Evolutionary conservation across 2,113 vertebrate genomes (phyloP).

Genomic region (Varanus komodoensis): DNA sequence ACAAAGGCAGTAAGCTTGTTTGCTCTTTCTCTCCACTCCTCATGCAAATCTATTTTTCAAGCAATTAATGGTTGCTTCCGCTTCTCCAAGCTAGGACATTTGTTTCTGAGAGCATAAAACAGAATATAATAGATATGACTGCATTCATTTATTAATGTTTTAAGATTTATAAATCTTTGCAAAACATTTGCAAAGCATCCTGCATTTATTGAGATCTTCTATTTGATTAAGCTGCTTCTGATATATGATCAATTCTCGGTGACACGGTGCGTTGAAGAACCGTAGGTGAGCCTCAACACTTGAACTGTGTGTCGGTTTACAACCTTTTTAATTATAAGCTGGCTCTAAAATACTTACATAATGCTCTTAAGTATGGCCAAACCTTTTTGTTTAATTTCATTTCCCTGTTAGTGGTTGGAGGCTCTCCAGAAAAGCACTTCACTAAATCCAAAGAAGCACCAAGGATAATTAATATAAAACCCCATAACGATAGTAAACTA

Average conservation of each 20-base stretch:
- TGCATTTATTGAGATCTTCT: background rate
- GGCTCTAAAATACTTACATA: slow-evolving; percentile 74
- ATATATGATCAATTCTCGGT: slow-evolving; percentile 1
- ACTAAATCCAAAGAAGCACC: slow-evolving; percentile 82
- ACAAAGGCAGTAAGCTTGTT: background rate
- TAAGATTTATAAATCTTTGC: background rate
- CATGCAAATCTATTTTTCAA: slow-evolving; percentile 10
- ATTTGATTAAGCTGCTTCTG: slow-evolving; percentile 13
- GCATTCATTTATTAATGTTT: slow-evolving; percentile 10
- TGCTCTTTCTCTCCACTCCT: background rate
- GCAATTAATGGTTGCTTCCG: background rate
- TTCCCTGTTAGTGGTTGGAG: slow-evolving; percentile 85
- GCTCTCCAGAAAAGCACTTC: slow-evolving; percentile 86
- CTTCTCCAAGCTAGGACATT: background rate
- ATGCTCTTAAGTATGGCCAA: slow-evolving; percentile 77
- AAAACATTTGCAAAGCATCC: background rate
- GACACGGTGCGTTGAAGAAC: background rate
- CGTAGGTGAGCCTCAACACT: slow-evolving; percentile 41
- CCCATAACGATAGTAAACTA: slow-evolving; percentile 65
- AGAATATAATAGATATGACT: background rate
- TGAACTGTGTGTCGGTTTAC: slow-evolving; percentile 65
- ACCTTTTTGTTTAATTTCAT: slow-evolving; percentile 85
- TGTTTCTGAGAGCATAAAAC: background rate
- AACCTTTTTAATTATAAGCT: slow-evolving; percentile 75
- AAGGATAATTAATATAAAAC: slow-evolving; percentile 81